Evolutionary conservation across 1,140 invertebrate genomes (phyloP), one percentile per base, ranked within the genome.

Genomic region (Drosophila bocki): DNA sequence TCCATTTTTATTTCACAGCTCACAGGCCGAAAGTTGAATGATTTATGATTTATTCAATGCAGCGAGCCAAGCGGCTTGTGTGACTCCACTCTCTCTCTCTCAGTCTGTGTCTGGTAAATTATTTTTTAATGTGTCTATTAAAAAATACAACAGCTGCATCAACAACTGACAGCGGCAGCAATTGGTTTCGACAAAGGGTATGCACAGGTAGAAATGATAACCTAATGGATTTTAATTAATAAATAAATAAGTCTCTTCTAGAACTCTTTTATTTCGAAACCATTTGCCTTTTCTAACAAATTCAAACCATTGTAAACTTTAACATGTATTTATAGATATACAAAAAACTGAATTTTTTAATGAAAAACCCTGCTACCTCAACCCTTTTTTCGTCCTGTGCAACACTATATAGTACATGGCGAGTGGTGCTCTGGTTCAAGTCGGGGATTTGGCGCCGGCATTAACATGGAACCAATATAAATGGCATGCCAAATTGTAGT

Each of bases 61-160:
- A 77, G 56, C 70, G 67, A 50, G 35, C 7, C 47, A 29, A 48
- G 26, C 26, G 62, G 61, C 42, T 39, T 39, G 58, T 62, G 57
- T 75, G 72, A 74, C 39, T 41, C 45, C 19, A 4, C 19, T 32
- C 39, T 26, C 7, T 15, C 57, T 33, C 56, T 48, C 50, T 29
- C 42, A 44, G 45, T 47, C 75, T 82, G 76, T 74, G 76, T 74
- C 68, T 78, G 84, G 88, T 87, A 88, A 87, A 87, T 87, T 87
- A 87, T 87, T 87, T 87, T 87, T 87, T 87, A 87, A 87, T 87
- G 85, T 82, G 80, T 87, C 84, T 87, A 87, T 87, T 87, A 87
- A 87, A 87, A 87, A 84, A 88, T 68, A 84, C 83, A 86, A 88
- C 84, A 83, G 75, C 83, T 86, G 82, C 82, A 87, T 71, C 76